These are phyloP conservation scores for Heliconius hortense DNA, from an alignment of 2,888 invertebrate genomes.

Conservation along the genomic window DNA sequence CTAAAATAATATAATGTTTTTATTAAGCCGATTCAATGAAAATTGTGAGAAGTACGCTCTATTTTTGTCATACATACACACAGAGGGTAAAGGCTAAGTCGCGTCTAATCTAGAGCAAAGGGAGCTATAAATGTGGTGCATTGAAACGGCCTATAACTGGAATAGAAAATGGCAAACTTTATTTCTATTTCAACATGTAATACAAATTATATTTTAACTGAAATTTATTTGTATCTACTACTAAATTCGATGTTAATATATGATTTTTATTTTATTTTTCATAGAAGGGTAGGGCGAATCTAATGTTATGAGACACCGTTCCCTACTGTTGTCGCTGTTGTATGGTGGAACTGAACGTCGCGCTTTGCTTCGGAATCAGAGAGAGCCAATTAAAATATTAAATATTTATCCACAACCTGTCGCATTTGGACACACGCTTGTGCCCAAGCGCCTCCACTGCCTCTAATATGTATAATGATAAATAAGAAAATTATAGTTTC, in stretches of 20 bases:
- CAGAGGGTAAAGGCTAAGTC: slow-evolving; percentile 5
- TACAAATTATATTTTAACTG: neutral
- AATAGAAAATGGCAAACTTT: slow-evolving; percentile 17
- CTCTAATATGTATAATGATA: neutral
- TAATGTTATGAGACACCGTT: no score
- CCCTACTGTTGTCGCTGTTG: no score
- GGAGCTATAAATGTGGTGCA: slow-evolving; percentile 24
- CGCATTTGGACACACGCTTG: no score
- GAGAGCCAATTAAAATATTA: no score
- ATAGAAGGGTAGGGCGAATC: no score
- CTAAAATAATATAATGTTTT: neutral
- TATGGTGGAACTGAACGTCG: no score
- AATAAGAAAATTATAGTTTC: neutral
- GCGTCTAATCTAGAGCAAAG: slow-evolving; percentile 22
- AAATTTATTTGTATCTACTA: neutral
- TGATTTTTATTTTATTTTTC: no score
- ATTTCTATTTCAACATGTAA: slow-evolving; percentile 8
- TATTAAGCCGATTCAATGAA: neutral
- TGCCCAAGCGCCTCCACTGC: no score
- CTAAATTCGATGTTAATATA: neutral
- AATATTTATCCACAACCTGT: no score
- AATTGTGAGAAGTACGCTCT: neutral
- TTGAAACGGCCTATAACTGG: slow-evolving; percentile 21
- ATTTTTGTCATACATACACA: neutral
- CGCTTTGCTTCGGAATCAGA: no score